Evolutionary conservation across 2,797 vertebrate species (phyloP), one percentile per base, ranked within the genome.

Genomic region (Ceryle rudis): DNA sequence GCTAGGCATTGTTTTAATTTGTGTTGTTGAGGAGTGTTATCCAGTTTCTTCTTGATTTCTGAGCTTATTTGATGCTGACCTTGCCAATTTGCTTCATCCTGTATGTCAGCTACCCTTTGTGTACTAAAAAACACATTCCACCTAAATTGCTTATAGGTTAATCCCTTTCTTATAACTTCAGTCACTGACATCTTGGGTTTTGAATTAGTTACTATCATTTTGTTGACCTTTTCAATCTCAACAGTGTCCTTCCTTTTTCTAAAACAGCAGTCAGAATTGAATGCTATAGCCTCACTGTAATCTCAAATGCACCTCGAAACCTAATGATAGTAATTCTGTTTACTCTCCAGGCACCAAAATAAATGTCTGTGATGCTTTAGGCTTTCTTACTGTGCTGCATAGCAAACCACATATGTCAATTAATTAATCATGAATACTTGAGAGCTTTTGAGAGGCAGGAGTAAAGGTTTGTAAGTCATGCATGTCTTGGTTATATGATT

Each of bases 191-290:
- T 95, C 58, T 97, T 87, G 86, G 86, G 83, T 96, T 98, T 92
- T 97, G 97, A 97, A 98, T 98, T 97, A 97, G 96, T 96, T 98
- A 87, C 90, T 97, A 96, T 96, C 97, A 95, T 97, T 97, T 97
- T 91, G 54, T 81, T 97, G 97, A 98, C 98, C 97, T 98, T 98
- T 98, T 98, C 98, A 98, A 97, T 98, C 98, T 97, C 84, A 49
- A 35, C 60, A 25, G 39, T 85, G 94, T 94, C 97, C 96, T 97
- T 97, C 81, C 72, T 95, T 81, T 90, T 95, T 75, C 47, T 82
- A 93, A 95, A 93, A 87, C 37, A 94, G 64, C 77, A 97, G 67
- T 37, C 64, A 51, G 70, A 97, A 97, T 35, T 96, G 92, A 95
- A 79, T 3, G 8, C n/a, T 90, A 18, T 58, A 93, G 28, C 84